These are phyloP conservation scores for Drosophila lutescens DNA, from an alignment of 2,888 invertebrate genomes.

Conservation along the genomic window DNA sequence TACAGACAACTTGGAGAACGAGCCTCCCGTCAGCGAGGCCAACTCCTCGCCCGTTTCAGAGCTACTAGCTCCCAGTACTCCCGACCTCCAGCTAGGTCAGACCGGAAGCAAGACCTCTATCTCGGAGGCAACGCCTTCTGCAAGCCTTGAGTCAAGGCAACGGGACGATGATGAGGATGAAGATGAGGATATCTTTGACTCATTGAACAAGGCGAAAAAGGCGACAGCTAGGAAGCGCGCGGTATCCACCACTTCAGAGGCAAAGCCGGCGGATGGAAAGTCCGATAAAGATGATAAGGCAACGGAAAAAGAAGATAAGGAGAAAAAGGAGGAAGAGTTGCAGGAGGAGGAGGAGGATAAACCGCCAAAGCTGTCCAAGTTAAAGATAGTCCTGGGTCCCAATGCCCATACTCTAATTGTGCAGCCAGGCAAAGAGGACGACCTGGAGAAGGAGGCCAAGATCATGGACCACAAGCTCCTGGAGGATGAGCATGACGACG, in stretches of 20 bases:
- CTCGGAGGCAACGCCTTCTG: not conserved
- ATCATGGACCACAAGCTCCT: not conserved
- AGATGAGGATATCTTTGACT: not conserved
- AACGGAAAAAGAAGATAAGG: not conserved
- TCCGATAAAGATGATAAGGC: not conserved
- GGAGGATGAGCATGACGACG: slow-evolving; percentile 1
- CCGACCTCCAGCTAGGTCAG: not conserved
- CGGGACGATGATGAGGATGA: not conserved
- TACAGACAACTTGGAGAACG: slow-evolving; percentile 27
- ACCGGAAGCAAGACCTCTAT: not conserved
- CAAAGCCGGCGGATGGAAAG: not conserved
- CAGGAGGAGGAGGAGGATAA: not conserved
- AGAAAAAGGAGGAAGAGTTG: not conserved
- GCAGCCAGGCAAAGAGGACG: not conserved
- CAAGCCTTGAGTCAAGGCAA: not conserved
- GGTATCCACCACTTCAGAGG: not conserved
- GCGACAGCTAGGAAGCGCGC: not conserved
- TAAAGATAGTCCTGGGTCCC: slow-evolving; percentile 55
- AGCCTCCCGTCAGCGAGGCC: slow-evolving; percentile 2
- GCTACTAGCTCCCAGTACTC: not conserved
- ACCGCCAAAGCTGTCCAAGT: slow-evolving; percentile 38
- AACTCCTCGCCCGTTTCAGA: not conserved
- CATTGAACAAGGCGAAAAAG: not conserved
- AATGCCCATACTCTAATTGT: slow-evolving; percentile 50
- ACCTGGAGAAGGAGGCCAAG: not conserved